Evolutionary conservation across 2,888 invertebrate genomes (phyloP), one percentile per base, ranked within the genome.

Genomic region (Meteorus colon): DNA sequence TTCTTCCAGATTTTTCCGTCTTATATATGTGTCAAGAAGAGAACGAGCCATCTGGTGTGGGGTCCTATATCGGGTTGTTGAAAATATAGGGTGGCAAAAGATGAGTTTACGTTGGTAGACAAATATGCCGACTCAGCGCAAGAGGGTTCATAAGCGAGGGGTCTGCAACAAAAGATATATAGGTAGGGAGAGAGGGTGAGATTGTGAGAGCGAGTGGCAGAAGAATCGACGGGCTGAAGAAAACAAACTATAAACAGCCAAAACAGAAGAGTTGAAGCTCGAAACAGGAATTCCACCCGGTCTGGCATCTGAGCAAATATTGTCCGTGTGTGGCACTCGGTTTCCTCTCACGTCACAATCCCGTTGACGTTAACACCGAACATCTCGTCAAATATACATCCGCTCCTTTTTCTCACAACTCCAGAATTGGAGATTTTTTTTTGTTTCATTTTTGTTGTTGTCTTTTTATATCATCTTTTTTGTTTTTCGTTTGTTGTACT

Each of bases 181-280:
- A 24, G 45, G 19, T 55, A 24, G 45, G 12, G 55, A 37, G 66
- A 27, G 48, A 55, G 63, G 41, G 41, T 41, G 41, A 45, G 67
- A 27, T 24, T 14, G 68, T 4, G 37, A 29, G 48, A 48, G 48
- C 51, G 66, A 41, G 72, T 59, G 66, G 67, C 71, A 41, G 29
- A 59, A 66, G 72, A 67, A 55, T 65, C 71, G 48, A 60, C 72
- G 29, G 71, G 45, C 73, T 74, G 79, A 82, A 82, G 81, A 81
- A 81, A 83, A 81, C 79, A 81, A 73, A 77, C 65, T 70, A 51
- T 63, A 72, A 16, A 75, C 69, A 34, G 65, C 69, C 78, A 79
- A 83, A 84, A 85, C 84, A 84, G 85, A 85, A 83, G 82, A 83
- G 78, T 79, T 79, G 78, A 75, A 78, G 82, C 79, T 82, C 78